Evolutionary conservation across 2,888 invertebrate genomes (phyloP).

Genomic region (Phengaris alcon): DNA sequence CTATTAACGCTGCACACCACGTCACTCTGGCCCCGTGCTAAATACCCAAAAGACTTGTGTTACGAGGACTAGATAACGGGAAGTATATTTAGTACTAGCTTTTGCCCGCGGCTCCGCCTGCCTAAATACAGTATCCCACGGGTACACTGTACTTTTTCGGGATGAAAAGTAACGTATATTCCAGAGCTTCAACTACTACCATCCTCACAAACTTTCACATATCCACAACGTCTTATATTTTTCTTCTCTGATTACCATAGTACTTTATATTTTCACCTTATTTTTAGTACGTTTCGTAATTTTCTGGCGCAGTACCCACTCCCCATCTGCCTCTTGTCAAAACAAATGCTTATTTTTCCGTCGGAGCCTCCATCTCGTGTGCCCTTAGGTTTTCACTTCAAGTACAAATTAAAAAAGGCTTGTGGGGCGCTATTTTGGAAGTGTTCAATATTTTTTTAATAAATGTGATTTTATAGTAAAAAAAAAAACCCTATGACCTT

Average conservation of each 20-base stretch:
- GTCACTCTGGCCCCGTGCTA: no score
- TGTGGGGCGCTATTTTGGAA: conserved; percentile 44
- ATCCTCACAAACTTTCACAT: no score
- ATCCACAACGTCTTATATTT: background rate
- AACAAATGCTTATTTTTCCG: conserved; percentile 58
- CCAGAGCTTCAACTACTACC: no score
- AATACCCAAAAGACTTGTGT: no score
- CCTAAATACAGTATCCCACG: no score
- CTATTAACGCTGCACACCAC: no score
- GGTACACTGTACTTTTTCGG: no score
- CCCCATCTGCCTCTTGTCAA: conserved; percentile 60
- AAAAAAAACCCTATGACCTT: no score
- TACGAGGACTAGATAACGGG: no score
- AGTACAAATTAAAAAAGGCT: conserved; percentile 73
- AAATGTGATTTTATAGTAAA: background rate
- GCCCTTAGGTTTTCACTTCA: conserved; percentile 68
- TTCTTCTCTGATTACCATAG: background rate
- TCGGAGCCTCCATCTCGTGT: conserved; percentile 51
- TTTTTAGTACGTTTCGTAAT: conserved; percentile 42
- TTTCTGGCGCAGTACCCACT: conserved; percentile 46
- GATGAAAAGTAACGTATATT: no score
- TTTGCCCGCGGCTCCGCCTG: no score
- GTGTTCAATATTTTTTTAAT: conserved; percentile 36
- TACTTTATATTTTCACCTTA: background rate
- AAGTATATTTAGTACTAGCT: no score